These are phyloP conservation scores for Malacosoma neustria DNA, from an alignment of 2,888 invertebrate species.

Conservation along the genomic window DNA sequence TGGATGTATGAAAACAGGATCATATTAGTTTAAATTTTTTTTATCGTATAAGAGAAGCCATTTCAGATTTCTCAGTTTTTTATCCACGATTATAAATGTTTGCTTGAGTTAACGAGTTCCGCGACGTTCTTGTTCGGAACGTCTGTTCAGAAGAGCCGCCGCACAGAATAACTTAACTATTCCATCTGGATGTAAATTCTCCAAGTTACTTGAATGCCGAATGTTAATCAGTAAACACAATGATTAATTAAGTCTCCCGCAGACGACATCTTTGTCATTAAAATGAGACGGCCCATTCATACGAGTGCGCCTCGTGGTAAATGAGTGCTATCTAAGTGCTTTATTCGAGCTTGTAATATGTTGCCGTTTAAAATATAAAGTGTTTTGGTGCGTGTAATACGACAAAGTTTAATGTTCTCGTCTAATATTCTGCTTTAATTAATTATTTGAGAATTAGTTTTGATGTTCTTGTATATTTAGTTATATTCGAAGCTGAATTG, in stretches of 20 bases:
- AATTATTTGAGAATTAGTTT: background rate
- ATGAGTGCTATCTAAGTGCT: slow-evolving; percentile 23
- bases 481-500: too few relatives aligned
- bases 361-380: background rate
- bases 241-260: slow-evolving; percentile 62
- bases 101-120: too few relatives aligned
- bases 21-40: too few relatives aligned
- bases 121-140: too few relatives aligned
- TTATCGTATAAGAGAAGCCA: too few relatives aligned
- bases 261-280: slow-evolving; percentile 62
- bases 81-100: too few relatives aligned
- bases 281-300: slow-evolving; percentile 53
- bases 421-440: background rate
- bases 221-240: slow-evolving; percentile 64
- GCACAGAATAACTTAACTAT: slow-evolving; percentile 37
- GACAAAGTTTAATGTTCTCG: background rate
- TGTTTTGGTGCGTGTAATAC: background rate
- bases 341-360: too few relatives aligned
- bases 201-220: slow-evolving; percentile 44
- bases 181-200: slow-evolving; percentile 60
- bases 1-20: too few relatives aligned
- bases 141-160: slow-evolving; percentile 6
- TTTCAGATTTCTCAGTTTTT: too few relatives aligned
- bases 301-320: slow-evolving; percentile 36
- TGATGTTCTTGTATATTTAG: too few relatives aligned